Percentiles rank a stretch among this genome's conserved stretches.
Conservation (phyloP, 2,888 invertebrate species). For the Pollenia griseotomentosa region DNA sequence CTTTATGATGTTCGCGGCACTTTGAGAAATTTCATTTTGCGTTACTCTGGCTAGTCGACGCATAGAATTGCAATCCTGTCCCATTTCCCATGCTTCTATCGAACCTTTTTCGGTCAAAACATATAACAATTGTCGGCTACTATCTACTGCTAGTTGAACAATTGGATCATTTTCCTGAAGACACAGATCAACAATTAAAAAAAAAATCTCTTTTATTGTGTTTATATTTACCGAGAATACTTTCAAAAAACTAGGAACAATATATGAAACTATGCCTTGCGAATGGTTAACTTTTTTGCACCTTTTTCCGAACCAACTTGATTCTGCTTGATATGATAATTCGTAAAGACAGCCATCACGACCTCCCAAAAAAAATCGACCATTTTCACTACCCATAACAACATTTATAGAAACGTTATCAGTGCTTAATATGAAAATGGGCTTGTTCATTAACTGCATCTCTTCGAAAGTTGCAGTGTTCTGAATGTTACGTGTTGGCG, state of each 20-base stretch:
- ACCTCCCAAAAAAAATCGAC: conserved; percentile 97
- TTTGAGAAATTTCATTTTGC: conserved; percentile 90
- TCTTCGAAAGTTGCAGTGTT: conserved; percentile 85
- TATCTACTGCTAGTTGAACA: conserved; percentile 94
- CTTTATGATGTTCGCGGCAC: conserved; percentile 93
- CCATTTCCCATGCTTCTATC: conserved; percentile 95
- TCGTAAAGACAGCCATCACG: conserved; percentile 98
- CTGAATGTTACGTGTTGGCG: conserved; percentile 77
- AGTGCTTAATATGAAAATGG: conserved; percentile 96
- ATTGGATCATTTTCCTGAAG: conserved; percentile 95
- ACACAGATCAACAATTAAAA: conserved; percentile 75
- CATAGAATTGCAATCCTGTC: conserved; percentile 90
- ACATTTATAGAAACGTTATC: conserved; percentile 94
- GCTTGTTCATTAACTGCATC: conserved; percentile 96
- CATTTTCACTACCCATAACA: conserved; percentile 91
- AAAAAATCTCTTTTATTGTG: neutral
- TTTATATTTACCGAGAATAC: conserved; percentile 85
- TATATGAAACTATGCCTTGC: conserved; percentile 92
- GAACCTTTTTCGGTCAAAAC: conserved; percentile 95
- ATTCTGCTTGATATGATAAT: conserved; percentile 95
- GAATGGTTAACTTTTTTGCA: conserved; percentile 98
- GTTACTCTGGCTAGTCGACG: conserved; percentile 90
- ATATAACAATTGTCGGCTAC: conserved; percentile 94
- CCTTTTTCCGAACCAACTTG: conserved; percentile 97
- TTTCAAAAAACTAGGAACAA: conserved; percentile 95